phyloP scores from a whole-genome alignment of 2,113 vertebrate species.

The Isichthys henryi region DNA sequence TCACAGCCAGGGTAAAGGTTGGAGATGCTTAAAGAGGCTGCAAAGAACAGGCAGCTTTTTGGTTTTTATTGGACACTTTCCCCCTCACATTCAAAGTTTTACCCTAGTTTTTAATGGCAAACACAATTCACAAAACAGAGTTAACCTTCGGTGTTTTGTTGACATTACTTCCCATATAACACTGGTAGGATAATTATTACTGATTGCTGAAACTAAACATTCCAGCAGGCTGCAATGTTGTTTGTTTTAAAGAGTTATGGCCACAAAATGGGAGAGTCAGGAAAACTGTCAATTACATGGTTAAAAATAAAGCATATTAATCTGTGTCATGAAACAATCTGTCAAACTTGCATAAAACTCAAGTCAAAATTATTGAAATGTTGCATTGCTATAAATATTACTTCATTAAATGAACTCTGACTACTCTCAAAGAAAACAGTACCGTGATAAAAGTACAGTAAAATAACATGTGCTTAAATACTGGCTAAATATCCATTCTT shows the following conservation, averaged over 20 bases:
- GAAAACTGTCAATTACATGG: background rate
- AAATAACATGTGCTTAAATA: background rate
- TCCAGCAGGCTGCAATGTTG: slow-evolving; percentile 6
- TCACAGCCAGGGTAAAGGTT: slow-evolving; percentile 95
- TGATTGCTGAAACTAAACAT: background rate
- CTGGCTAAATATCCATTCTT: background rate
- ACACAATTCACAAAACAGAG: too few species aligned
- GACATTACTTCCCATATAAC: background rate
- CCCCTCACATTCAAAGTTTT: background rate
- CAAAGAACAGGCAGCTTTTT: slow-evolving; percentile 19
- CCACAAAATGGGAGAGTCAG: background rate
- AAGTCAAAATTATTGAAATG: background rate
- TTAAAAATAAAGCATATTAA: background rate
- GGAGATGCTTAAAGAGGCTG: slow-evolving; percentile 89
- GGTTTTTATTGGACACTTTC: background rate
- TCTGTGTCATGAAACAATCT: background rate
- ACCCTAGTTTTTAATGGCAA: background rate
- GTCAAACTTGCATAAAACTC: background rate
- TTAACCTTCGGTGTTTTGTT: background rate
- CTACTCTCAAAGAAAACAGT: background rate
- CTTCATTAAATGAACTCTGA: background rate
- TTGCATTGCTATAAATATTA: background rate
- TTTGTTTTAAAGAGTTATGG: background rate
- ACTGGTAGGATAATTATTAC: background rate
- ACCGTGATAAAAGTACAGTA: background rate